phyloP scores from a whole-genome alignment of 2,113 vertebrate species.

The Nothocercus nigrocapillus region DNA sequence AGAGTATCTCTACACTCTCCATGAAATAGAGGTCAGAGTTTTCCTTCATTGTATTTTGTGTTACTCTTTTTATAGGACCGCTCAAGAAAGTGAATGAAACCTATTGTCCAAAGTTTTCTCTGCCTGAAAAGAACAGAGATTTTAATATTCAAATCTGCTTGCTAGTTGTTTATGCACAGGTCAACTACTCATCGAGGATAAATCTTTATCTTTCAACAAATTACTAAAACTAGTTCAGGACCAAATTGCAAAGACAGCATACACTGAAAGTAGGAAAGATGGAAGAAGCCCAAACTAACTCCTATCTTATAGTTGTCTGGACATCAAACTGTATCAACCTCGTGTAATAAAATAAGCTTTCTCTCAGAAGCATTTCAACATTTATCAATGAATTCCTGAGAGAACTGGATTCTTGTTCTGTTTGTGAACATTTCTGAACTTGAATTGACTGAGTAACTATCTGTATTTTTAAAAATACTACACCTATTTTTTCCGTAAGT shows the following conservation, averaged over 20 bases:
- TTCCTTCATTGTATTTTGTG: neutral
- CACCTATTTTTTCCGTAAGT: neutral
- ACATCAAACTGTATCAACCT: neutral
- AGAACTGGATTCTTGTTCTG: neutral
- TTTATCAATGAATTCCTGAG: neutral
- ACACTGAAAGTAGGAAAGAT: neutral
- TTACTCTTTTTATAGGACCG: neutral
- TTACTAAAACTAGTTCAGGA: neutral
- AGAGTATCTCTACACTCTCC: neutral
- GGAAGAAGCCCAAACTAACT: neutral
- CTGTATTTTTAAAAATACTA: neutral
- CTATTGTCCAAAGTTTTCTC: neutral
- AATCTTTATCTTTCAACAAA: neutral
- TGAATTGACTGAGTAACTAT: neutral
- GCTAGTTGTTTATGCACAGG: neutral
- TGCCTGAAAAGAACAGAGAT: neutral
- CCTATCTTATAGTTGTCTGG: neutral
- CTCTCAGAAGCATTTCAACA: neutral
- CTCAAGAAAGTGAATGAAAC: neutral
- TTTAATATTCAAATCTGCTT: neutral
- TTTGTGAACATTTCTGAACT: neutral
- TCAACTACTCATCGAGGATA: neutral
- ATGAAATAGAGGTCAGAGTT: neutral
- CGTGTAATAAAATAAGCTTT: neutral
- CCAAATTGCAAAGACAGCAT: neutral